Percentiles rank a stretch among this genome's conserved stretches.
Evolutionary conservation across 1,140 invertebrate species (phyloP).

Genomic region (Drosophila tristis): DNA sequence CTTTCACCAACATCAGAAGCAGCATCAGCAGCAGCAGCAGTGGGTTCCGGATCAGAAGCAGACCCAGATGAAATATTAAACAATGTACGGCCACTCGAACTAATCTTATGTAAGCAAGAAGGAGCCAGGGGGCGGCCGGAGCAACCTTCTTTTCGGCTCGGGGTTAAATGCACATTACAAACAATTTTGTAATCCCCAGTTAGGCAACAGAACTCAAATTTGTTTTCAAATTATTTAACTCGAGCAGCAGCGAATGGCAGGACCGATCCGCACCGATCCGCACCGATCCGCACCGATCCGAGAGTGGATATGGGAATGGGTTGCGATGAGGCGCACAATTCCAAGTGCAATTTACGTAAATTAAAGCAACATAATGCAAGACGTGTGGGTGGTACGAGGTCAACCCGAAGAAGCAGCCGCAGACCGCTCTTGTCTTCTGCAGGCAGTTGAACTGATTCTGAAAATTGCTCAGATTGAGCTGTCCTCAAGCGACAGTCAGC

Average conservation of each 20-base stretch:
- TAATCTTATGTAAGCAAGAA: constrained; percentile 52
- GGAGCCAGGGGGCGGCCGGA: constrained; percentile 4
- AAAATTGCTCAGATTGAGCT: constrained; percentile 66
- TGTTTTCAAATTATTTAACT: constrained; percentile 82
- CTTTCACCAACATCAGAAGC: constrained; percentile 64
- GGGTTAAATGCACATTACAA: constrained; percentile 76
- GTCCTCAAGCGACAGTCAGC: constrained; percentile 31
- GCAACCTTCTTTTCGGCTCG: constrained; percentile 37
- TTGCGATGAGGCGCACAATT: constrained; percentile 8
- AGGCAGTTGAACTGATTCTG: constrained; percentile 48
- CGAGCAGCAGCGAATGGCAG: constrained; percentile 56
- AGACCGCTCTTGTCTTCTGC: neutral
- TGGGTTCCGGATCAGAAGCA: too few species aligned
- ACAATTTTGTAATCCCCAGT: constrained; percentile 78
- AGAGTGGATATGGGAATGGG: constrained; percentile 2
- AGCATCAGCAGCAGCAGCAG: neutral
- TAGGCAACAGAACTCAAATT: constrained; percentile 76
- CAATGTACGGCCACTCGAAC: neutral
- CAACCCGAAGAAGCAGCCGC: constrained; percentile 21
- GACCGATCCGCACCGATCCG: neutral
- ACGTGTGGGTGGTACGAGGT: constrained; percentile 73
- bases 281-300: too few species aligned
- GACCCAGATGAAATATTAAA: constrained; percentile 17
- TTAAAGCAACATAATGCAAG: constrained; percentile 77
- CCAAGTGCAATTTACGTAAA: constrained; percentile 73